phyloP scores from a whole-genome alignment of 1,140 invertebrate genomes.

The Mamestra configurata region DNA sequence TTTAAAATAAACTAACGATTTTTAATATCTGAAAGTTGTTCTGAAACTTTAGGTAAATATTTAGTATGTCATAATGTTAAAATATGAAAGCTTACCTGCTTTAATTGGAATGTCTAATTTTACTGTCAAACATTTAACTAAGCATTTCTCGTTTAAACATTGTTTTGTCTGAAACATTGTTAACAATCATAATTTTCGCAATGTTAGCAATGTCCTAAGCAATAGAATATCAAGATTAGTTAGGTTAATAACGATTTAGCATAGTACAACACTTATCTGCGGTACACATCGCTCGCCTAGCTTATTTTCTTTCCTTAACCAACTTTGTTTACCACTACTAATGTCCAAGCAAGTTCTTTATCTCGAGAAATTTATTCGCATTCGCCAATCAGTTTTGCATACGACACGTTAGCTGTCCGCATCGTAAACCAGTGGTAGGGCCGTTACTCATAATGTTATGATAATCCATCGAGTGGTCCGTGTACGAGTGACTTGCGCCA shows the following conservation, averaged over 20 bases:
- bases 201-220: constrained; percentile 22
- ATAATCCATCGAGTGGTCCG: constrained; percentile 52
- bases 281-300: constrained; percentile 30
- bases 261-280: constrained; percentile 40
- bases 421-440: constrained; percentile 53
- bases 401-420: constrained; percentile 49
- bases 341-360: constrained; percentile 52
- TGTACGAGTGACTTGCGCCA: constrained; percentile 56
- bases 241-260: constrained; percentile 47
- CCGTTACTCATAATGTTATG: constrained; percentile 54
- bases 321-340: constrained; percentile 48
- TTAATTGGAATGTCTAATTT: too few species aligned
- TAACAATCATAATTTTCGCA: constrained; percentile 28
- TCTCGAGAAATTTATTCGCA: constrained; percentile 50
- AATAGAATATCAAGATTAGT: constrained; percentile 46
- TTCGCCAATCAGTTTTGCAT: constrained; percentile 52
- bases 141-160: background rate
- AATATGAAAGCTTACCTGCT: too few species aligned
- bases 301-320: constrained; percentile 50
- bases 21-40: too few species aligned
- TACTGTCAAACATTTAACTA: background rate
- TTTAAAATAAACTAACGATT: too few species aligned
- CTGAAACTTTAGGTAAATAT: too few species aligned
- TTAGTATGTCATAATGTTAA: too few species aligned
- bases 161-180: background rate